Evolutionary conservation across 2,113 vertebrate species (phyloP), one percentile per base, ranked within the genome.

Genomic region (Eonycteris spelaea): DNA sequence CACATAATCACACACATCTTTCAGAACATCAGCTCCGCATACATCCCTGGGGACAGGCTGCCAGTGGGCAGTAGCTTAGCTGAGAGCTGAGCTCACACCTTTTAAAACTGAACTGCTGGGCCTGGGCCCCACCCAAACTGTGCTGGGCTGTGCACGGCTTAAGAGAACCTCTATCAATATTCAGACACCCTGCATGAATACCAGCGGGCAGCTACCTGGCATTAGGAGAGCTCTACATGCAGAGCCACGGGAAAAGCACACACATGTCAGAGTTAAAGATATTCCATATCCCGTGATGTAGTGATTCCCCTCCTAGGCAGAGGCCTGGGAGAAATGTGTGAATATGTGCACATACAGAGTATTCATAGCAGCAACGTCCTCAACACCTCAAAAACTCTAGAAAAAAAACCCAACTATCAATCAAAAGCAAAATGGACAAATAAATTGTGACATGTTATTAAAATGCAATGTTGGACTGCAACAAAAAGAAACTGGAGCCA

Each of bases 401-500:
- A 8, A 92, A 94, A 94, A 82, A 16, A 57, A 70, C 16, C 45
- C 43, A 43, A 74, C 13, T 14, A 30, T 33, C 45, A 73, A 75
- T 10, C 24, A 75, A 93, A 55, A 57, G 71, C 71, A 90, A 40
- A 86, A 59, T 3, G 26, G 28, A 93, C 18, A 65, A 61, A 73
- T n/a, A 61, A 68, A 70, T 26, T 11, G n/a, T 57, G 35, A 93
- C 30, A 33, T 22, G 38, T 45, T 71, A 45, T 80, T 78, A 84
- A 94, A 80, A 95, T 51, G n/a, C n/a, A 78, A 45, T 11, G 6
- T 33, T 40, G 35, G 5, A 63, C 26, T 40, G 13, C 35, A 53
- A n/a, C 5, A 8, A 83, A 85, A 92, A 82, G 18, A 73, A 91
- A 82, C 51, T 33, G 61, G 48, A 94, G 40, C 38, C 86, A 78